These are phyloP conservation scores for Andrena hattorfiana DNA, from an alignment of 2,888 invertebrate species.

Conservation along the genomic window DNA sequence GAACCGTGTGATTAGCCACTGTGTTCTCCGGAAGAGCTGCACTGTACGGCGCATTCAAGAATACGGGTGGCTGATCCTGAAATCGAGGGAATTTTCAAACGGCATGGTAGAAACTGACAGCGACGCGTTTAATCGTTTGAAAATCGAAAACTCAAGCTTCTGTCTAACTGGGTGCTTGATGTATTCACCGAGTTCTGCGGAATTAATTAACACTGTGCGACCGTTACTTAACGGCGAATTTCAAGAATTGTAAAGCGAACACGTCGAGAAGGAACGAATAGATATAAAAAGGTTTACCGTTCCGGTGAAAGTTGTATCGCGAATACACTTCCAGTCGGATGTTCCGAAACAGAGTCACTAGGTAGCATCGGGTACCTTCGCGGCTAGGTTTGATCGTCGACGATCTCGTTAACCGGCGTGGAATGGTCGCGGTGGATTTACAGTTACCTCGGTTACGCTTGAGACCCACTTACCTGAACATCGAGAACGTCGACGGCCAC, in stretches of 20 bases:
- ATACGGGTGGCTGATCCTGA: slow-evolving; percentile 93
- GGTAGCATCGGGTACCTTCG: slow-evolving; percentile 35
- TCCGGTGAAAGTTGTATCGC: slow-evolving; percentile 43
- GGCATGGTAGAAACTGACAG: not conserved
- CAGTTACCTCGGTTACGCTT: slow-evolving; percentile 53
- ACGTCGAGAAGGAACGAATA: not conserved
- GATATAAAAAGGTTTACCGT: slow-evolving; percentile 16
- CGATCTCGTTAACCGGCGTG: slow-evolving; percentile 47
- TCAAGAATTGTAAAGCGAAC: slow-evolving; percentile 1
- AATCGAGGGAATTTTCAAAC: not conserved
- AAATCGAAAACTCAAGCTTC: not conserved
- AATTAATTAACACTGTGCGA: not conserved
- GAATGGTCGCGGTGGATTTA: slow-evolving; percentile 27
- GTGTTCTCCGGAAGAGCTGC: slow-evolving; percentile 92
- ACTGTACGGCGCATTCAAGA: slow-evolving; percentile 92
- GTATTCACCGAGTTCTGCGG: not conserved
- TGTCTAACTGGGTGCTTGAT: not conserved
- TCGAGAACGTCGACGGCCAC: slow-evolving; percentile 92
- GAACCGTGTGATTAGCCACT: slow-evolving; percentile 86
- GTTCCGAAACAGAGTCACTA: slow-evolving; percentile 50
- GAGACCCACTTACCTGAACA: slow-evolving; percentile 86
- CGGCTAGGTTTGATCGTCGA: slow-evolving; percentile 33
- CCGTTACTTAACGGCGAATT: slow-evolving; percentile 21
- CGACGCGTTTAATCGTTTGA: not conserved
- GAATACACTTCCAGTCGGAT: slow-evolving; percentile 14